These are phyloP conservation scores for Arenaria interpres DNA, from an alignment of 2,113 vertebrate species.

Conservation along the genomic window DNA sequence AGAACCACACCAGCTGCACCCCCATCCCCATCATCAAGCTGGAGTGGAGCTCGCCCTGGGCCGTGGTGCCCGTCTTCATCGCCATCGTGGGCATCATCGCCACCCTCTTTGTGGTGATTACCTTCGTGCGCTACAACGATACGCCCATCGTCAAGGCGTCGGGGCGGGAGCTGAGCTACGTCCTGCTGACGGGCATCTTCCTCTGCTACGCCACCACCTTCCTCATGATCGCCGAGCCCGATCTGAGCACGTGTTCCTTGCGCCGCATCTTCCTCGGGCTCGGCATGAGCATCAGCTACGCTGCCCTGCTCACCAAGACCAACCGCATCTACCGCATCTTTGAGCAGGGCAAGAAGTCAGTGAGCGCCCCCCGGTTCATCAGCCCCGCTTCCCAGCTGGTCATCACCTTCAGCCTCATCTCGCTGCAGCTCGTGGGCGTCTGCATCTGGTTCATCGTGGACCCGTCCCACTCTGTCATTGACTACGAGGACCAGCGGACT, in stretches of 20 bases:
- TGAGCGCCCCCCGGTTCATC: slow-evolving; percentile 91
- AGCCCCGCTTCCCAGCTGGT: slow-evolving; percentile 94
- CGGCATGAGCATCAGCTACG: slow-evolving; percentile 97
- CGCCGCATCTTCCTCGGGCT: slow-evolving; percentile 92
- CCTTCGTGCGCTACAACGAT: slow-evolving; percentile 94
- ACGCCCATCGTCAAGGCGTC: slow-evolving; percentile 96
- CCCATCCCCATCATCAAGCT: slow-evolving; percentile 93
- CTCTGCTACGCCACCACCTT: slow-evolving; percentile 95
- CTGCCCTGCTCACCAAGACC: slow-evolving; percentile 95
- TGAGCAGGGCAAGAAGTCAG: slow-evolving; percentile 95
- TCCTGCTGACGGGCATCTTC: slow-evolving; percentile 93
- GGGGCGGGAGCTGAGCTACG: slow-evolving; percentile 93
- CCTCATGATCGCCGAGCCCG: slow-evolving; percentile 92
- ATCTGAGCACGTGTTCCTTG: slow-evolving; percentile 88
- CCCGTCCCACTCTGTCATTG: slow-evolving; percentile 92
- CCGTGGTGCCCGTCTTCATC: slow-evolving; percentile 89
- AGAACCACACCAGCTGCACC: slow-evolving; percentile 90
- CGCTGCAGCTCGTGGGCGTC: slow-evolving; percentile 92
- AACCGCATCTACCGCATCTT: slow-evolving; percentile 98
- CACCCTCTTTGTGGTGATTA: slow-evolving; percentile 89
- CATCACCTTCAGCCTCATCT: slow-evolving; percentile 95
- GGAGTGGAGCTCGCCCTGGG: slow-evolving; percentile 95
- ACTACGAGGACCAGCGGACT: slow-evolving; percentile 96
- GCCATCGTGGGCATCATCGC: slow-evolving; percentile 90
- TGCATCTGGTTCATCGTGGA: slow-evolving; percentile 96